These are phyloP conservation scores for Alectura lathami DNA, from an alignment of 2,113 vertebrate genomes.

Conservation along the genomic window DNA sequence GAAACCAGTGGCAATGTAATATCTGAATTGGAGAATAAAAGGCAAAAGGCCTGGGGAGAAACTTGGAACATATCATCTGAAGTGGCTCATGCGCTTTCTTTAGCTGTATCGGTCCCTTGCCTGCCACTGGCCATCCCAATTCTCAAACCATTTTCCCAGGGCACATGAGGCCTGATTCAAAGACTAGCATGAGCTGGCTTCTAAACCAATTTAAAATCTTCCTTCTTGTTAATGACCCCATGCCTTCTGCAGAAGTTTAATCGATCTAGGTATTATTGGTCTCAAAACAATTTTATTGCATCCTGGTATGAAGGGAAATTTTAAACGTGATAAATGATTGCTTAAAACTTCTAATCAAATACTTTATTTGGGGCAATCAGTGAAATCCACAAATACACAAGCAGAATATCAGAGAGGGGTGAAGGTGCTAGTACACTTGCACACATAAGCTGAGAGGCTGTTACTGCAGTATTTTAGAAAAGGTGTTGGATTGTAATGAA, in stretches of 20 bases:
- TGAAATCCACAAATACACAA: background rate
- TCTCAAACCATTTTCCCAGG: background rate
- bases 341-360: background rate
- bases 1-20: conserved; percentile 76
- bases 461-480: background rate
- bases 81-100: conserved; percentile 64
- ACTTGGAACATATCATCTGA: conserved; percentile 65
- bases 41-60: conserved; percentile 73
- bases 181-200: background rate
- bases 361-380: background rate
- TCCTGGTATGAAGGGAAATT: background rate
- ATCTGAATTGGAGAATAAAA: conserved; percentile 82
- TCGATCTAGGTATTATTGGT: background rate
- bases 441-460: background rate
- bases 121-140: conserved; percentile 2
- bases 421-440: background rate
- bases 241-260: fast-evolving
- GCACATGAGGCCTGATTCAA: background rate
- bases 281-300: background rate
- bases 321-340: background rate
- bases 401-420: background rate
- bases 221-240: background rate
- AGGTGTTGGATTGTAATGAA: background rate
- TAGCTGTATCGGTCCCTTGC: conserved; percentile 21
- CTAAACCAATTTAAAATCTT: background rate